Base-by-base conservation (phyloP, 2,113 vertebrate genomes). In the Serinus canaria region DNA sequence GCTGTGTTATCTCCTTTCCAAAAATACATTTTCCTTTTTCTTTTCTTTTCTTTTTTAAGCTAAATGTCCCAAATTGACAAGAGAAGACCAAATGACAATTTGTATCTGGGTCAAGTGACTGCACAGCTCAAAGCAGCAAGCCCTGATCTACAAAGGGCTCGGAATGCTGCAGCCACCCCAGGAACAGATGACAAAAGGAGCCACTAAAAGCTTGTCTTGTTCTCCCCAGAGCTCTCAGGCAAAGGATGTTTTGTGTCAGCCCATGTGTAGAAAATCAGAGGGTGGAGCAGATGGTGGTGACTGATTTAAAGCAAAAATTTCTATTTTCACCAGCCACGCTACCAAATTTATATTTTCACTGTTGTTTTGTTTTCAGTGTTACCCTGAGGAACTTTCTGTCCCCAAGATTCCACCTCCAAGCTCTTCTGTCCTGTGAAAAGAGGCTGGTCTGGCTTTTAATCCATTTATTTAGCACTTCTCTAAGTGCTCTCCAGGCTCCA, bases 71-170 rank as follows among this genome's bases (percentile, higher is more conserved):
- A 79, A 89, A 91, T 95, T 95, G 81, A 79, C 67, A 83, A 64
- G 22, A 76, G 11, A 92, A 83, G 77, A 82, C 31, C 49, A 95
- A 91, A 44, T 66, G 94, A 85, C 90, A 94, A 75, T 1, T 39
- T 28, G 5, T 88, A 92, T 88, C 30, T 90, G 90, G 92, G 90
- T 78, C 92, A 96, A 73, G 44, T 80, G 85, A 95, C 58, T 46
- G 47, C 4, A 17, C 19, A 63, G 82, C 63, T 90, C 52, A 87
- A 85, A 87, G 68, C 64, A 77, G 17, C 37, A 6, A 80, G 44
- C 35, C 31, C 22, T 35, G 15, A 73, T 64, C 50, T 77, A 47
- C 63, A 87, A 58, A 87, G 47, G 60, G 67, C 82, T 83, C 31
- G 11, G 55, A 55, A 18, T 7, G 6, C 67, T 55, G 43, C 81